Evolutionary conservation across 2,888 invertebrate species (phyloP), one percentile per base, ranked within the genome.

Genomic region (Melanchra persicariae): DNA sequence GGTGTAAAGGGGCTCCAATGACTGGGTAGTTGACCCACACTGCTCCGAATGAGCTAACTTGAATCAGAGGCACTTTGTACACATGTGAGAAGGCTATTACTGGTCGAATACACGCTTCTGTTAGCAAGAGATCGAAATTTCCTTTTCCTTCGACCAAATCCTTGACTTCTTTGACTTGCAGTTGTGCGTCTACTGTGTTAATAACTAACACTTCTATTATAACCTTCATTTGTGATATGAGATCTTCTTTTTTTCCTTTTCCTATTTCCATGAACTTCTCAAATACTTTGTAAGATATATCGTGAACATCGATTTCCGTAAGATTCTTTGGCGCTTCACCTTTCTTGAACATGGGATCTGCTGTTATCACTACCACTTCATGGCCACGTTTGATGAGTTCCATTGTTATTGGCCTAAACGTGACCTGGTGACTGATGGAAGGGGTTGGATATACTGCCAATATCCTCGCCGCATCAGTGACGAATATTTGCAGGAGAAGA

Each of bases 361-460:
- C 52, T 1, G 95, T 94, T 2, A 94, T 77, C 0, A 94, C 86
- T 0, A 91, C 88, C 0, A 96, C 74, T 61, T 95, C 89, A 67
- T 96, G 96, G 0, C 95, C 96, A 2, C 91, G 87, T 59, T 81
- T 88, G 0, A 89, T 86, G 10, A 96, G 81, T 37, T 93, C 93
- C n/a, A 89, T 85, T 0, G 90, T 88, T 2, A 95, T 64, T 0
- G 90, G 88, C 57, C 90, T 87, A 59, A 90, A 94, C 2, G 91
- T 89, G 0, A 92, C 78, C 82, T 95, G 94, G 65, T 95, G 95
- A 51, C 95, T 95, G 30, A 93, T 88, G 0, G 93, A 92, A 0
- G 94, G 89, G 1, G 88, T 2, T 4, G 94, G 88, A 34, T 92
- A 85, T 0, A 91, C 77, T 0, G 82, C 90, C 19, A 95, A 77